These are phyloP conservation scores for Aphis gossypii DNA, from an alignment of 1,140 invertebrate species.

Conservation along the genomic window DNA sequence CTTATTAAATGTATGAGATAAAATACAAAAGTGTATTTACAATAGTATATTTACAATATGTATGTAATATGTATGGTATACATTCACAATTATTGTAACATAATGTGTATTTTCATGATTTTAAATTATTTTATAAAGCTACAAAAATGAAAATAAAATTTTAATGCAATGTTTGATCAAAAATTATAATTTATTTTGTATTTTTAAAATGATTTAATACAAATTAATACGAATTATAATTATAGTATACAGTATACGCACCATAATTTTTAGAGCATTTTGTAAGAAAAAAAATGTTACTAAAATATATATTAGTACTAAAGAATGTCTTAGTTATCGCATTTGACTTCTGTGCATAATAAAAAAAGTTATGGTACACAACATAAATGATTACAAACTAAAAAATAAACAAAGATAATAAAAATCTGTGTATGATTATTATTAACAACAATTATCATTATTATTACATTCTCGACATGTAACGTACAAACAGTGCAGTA, in stretches of 20 bases:
- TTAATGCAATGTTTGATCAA: not conserved
- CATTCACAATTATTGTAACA: not conserved
- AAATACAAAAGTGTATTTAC: not conserved
- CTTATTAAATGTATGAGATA: not conserved
- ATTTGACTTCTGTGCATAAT: not conserved
- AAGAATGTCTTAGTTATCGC: not conserved
- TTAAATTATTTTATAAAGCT: not conserved
- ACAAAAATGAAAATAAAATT: not conserved
- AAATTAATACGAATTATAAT: not conserved
- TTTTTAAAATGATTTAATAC: not conserved
- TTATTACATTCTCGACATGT: not conserved
- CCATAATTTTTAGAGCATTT: not conserved
- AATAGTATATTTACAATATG: not conserved
- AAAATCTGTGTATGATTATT: not conserved
- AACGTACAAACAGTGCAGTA: not conserved
- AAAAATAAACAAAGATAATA: not conserved
- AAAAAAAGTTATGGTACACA: not conserved
- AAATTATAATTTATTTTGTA: not conserved
- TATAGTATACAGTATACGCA: not conserved
- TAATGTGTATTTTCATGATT: not conserved
- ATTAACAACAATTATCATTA: not conserved
- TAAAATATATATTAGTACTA: not conserved
- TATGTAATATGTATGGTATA: not conserved
- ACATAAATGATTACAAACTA: not conserved
- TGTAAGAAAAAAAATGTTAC: not conserved